Evolutionary conservation across 2,797 vertebrate species (phyloP), one percentile per base, ranked within the genome.

Genomic region (Gephyroberyx darwinii): DNA sequence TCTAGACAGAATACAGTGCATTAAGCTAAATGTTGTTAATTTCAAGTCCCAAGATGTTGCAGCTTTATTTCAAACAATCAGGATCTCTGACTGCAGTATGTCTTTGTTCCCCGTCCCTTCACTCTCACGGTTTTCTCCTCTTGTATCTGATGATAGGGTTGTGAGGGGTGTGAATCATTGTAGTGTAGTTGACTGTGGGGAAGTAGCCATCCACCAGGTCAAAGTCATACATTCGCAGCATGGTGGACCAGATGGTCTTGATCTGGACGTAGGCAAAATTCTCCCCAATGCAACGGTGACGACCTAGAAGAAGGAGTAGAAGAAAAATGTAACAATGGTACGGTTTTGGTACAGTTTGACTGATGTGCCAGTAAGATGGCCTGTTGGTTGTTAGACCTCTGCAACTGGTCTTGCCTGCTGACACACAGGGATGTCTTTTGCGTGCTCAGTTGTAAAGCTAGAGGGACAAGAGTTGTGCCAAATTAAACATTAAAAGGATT

Each of bases 211-310:
- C 88, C 61, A 95, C 88, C 63, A 99, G 95, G 66, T 99, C 95
- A 76, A 98, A 99, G 74, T 98, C 93, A 37, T 93, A 99, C 83
- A 96, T 75, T 50, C 96, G 96, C 82, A 99, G 93, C 90, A 99
- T 77, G 51, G 94, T 97, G 54, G 98, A 98, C 98, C 97, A 99
- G 89, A 99, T 96, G 13, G 96, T 98, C 92, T 99, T 99, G 81
- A 99, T 99, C 84, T 99, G 98, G 79, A 97, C 94, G 4, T 98
- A 99, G 37, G 98, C 98, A 1, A 99, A 99, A 90, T 99, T 97
- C 88, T 99, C 98, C 65, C 98, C 98, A 19, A 99, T 98, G 84
- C 98, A 99, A 61, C 98, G 97, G 77, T 99, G 98, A 22, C 98
- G 97, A 8, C 98, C 98, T 99, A 69, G 14, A 74, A 50, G 31